Evolutionary conservation across 1,140 invertebrate genomes (phyloP).

Genomic region (Lepeophtheirus salmonis): DNA sequence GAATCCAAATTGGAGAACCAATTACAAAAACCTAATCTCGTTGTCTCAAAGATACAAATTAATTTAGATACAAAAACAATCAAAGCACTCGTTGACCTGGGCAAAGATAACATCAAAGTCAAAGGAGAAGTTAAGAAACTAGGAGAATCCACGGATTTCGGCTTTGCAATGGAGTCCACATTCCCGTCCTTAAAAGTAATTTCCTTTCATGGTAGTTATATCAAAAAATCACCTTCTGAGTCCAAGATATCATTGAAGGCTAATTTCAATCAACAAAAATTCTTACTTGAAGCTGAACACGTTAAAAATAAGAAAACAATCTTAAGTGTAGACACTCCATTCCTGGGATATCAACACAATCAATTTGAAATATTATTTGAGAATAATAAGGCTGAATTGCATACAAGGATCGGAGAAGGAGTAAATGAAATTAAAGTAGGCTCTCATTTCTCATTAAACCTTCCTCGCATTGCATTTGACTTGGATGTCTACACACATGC

Average conservation of each 20-base stretch:
- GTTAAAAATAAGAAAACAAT: neutral
- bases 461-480: neutral
- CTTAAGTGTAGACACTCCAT: neutral
- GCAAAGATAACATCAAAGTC: neutral
- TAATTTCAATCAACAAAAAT: neutral
- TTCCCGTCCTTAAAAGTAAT: neutral
- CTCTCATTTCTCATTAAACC: neutral
- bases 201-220: neutral
- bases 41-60: neutral
- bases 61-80: neutral
- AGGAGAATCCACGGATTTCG: neutral
- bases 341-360: neutral
- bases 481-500: neutral
- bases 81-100: neutral
- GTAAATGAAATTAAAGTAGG: neutral
- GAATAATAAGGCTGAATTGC: neutral
- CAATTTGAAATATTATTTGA: neutral
- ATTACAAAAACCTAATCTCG: neutral
- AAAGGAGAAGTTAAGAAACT: neutral
- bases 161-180: neutral
- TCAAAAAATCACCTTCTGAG: neutral
- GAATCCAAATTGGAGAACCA: neutral
- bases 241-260: neutral
- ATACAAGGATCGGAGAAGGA: neutral
- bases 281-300: neutral